These are phyloP conservation scores for Acanthochromis polyacanthus DNA, from an alignment of 2,113 vertebrate species.

Conservation along the genomic window DNA sequence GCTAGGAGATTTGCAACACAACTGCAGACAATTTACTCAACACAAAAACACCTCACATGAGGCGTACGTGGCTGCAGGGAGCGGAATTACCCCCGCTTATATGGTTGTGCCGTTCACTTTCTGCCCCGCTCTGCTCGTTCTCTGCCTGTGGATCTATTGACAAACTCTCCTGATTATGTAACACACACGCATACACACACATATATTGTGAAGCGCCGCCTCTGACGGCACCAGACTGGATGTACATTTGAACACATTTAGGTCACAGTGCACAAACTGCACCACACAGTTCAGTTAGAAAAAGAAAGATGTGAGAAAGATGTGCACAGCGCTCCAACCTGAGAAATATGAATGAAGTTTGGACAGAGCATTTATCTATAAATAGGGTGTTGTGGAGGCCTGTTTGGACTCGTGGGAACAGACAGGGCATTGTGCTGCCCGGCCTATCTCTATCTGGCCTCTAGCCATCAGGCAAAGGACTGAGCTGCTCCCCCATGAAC, in stretches of 20 bases:
- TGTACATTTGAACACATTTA: conserved; percentile 22
- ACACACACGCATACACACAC: conserved; percentile 13
- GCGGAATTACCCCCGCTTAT: not conserved
- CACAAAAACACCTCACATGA: conserved; percentile 21
- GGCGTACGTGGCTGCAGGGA: not conserved
- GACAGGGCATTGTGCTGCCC: conserved; percentile 68
- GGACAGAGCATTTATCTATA: conserved; percentile 52
- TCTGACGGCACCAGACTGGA: conserved; percentile 2
- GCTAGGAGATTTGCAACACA: conserved; percentile 56
- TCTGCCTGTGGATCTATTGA: conserved; percentile 54
- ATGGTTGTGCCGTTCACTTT: conserved; percentile 19
- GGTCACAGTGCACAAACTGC: not conserved
- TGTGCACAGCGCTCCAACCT: conserved; percentile 6
- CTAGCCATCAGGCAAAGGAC: conserved; percentile 54
- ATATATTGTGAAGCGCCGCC: not conserved
- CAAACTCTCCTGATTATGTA: conserved; percentile 55
- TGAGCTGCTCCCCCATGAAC: conserved; percentile 14
- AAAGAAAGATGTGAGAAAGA: not conserved
- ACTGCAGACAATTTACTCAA: not conserved
- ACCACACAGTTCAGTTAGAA: not conserved
- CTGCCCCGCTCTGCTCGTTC: conserved; percentile 28
- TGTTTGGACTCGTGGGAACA: conserved; percentile 72
- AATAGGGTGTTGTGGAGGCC: conserved; percentile 66
- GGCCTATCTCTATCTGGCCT: conserved; percentile 67
- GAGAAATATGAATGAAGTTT: conserved; percentile 64